Conservation (phyloP, 2,113 vertebrate species). For the Spheniscus mendiculus region DNA sequence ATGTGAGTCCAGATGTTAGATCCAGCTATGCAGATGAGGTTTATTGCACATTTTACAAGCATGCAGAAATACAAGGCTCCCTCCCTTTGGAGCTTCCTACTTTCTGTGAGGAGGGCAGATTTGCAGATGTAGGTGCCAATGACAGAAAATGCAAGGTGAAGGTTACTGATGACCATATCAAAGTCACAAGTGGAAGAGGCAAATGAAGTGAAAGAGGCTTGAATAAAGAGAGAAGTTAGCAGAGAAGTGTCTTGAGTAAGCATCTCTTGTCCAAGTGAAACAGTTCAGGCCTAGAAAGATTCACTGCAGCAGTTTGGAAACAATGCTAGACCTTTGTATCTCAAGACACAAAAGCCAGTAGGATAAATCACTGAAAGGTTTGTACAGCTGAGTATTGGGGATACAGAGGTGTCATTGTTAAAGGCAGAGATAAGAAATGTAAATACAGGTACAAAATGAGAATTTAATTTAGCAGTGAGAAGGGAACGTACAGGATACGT, state of each 20-base stretch:
- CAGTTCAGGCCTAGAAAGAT: not conserved
- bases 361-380: not conserved
- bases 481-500: not conserved
- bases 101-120: not conserved
- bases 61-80: not conserved
- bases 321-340: not conserved
- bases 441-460: not conserved
- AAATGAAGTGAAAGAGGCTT: not conserved
- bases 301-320: constrained; percentile 5
- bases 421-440: not conserved
- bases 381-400: not conserved
- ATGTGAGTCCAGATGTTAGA: not conserved
- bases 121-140: not conserved
- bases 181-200: not conserved
- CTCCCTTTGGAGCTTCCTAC: not conserved
- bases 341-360: not conserved
- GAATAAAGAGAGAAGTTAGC: not conserved
- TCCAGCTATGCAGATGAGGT: not conserved
- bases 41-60: not conserved
- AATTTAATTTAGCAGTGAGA: not conserved
- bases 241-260: not conserved
- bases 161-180: not conserved
- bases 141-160: not conserved
- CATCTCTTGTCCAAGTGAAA: not conserved
- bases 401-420: not conserved